Base-by-base conservation (phyloP, 2,888 invertebrate species). In the Agelastica alni region DNA sequence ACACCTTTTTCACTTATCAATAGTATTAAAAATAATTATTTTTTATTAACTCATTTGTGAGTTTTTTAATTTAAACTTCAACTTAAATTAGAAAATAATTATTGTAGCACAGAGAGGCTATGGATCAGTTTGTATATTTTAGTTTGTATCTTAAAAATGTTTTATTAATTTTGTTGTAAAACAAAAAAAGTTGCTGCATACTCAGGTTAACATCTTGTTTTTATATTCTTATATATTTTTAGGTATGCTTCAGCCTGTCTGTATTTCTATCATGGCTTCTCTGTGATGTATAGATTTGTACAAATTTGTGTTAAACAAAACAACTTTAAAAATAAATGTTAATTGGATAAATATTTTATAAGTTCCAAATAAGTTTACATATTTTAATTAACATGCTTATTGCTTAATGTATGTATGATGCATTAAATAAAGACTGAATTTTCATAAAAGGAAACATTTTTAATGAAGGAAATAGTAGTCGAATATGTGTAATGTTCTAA, bases 81-180 rank as follows among this genome's bases (percentile, higher is more conserved):
- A 32, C 9, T 32, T 45, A 34, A 45, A 32, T 44, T 32, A 30
- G 17, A 20, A 12, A 46, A 22, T 34, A 46, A 10, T 34, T 9
- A 34, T 34, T 45, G 22, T 45, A 45, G 31, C 44, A 44, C 44
- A 45, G 34, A 32, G 45, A 20, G 34, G 20, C 18, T 32, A 7
- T 20, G 18, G 30, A 14, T 7, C 12, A 26, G 9, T 22, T 39
- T 13, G n/a, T 36, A 28, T 9, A 47, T 14, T 13, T 32, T 32
- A 4, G 7, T 28, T 28, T 28, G 28, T n/a, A n/a, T 28, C n/a
- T 28, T 7, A 6, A 28, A n/a, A 28, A n/a, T 28, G 6, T 2
- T 26, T 4, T 9, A 26, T 26, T 3, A 9, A 26, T n/a, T 26
- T n/a, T n/a, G n/a, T n/a, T n/a, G n/a, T n/a, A n/a, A n/a, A 26